A percentile compares a stretch with the other conserved stretches of the same genome.
phyloP scores from a whole-genome alignment of 2,113 vertebrate species.

The Carassius auratus region DNA sequence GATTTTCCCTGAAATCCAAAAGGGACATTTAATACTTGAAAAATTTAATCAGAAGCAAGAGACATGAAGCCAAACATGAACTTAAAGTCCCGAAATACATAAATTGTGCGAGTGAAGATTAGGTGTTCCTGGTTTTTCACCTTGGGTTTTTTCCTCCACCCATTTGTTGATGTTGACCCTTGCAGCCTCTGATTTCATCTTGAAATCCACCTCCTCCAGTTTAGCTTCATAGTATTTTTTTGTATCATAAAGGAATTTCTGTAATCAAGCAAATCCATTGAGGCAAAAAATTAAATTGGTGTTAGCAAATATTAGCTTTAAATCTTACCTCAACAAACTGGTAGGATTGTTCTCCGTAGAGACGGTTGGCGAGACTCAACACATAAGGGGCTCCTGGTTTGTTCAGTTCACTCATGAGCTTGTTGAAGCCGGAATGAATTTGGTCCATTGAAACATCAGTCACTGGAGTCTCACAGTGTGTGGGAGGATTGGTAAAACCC shows the following conservation, averaged over 20 bases:
- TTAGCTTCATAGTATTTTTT: constrained; percentile 71
- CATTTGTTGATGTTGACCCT: constrained; percentile 76
- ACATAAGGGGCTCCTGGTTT: constrained; percentile 74
- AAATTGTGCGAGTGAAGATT: too few relatives aligned
- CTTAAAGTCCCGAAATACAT: too few relatives aligned
- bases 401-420: constrained; percentile 79
- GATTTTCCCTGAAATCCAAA: not conserved
- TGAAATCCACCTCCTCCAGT: constrained; percentile 74
- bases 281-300: too few relatives aligned
- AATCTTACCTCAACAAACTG: constrained; percentile 80
- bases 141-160: constrained; percentile 76
- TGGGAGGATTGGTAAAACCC: too few relatives aligned
- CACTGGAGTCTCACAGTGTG: too few relatives aligned
- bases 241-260: constrained; percentile 70
- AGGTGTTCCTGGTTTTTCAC: constrained; percentile 51
- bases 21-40: not conserved
- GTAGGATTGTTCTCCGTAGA: constrained; percentile 87
- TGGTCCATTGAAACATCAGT: constrained; percentile 55
- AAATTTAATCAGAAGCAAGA: not conserved
- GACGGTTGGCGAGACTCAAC: constrained; percentile 83
- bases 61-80: not conserved
- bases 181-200: constrained; percentile 53
- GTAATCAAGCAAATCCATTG: not conserved
- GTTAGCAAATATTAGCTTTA: too few relatives aligned
- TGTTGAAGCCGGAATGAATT: constrained; percentile 76